phyloP scores from a whole-genome alignment of 2,888 invertebrate genomes.

The Ophion ventricosus region DNA sequence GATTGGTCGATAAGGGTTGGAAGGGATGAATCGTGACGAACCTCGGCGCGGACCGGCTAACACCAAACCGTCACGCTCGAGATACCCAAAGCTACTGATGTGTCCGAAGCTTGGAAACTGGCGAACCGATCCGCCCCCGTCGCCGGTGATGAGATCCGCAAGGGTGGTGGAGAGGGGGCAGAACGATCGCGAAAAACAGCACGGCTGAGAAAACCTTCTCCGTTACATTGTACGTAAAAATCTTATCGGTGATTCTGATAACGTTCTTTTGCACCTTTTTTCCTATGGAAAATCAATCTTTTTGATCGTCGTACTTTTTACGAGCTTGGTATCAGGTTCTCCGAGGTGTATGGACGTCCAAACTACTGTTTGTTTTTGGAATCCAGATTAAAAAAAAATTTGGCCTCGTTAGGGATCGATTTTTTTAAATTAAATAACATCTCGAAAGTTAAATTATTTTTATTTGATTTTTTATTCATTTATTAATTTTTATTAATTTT shows the following conservation, averaged over 20 bases:
- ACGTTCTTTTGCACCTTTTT: too few relatives aligned
- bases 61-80: slow-evolving; percentile 52
- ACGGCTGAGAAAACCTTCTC: slow-evolving; percentile 19
- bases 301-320: too few relatives aligned
- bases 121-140: slow-evolving; percentile 50
- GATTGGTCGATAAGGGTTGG: not conserved
- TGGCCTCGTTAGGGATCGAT: too few relatives aligned
- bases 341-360: too few relatives aligned
- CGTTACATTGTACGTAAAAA: not conserved
- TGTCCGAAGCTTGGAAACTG: slow-evolving; percentile 50
- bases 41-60: slow-evolving; percentile 8
- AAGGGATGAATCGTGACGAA: not conserved
- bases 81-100: slow-evolving; percentile 61
- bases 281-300: too few relatives aligned
- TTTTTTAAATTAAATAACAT: too few relatives aligned
- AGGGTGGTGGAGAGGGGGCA: slow-evolving; percentile 43
- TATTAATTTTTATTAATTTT: too few relatives aligned
- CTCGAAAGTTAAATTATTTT: too few relatives aligned
- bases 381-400: too few relatives aligned
- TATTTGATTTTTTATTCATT: too few relatives aligned
- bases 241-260: not conserved
- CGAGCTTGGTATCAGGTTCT: too few relatives aligned
- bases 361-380: too few relatives aligned
- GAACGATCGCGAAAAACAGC: slow-evolving; percentile 14
- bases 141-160: slow-evolving; percentile 50